Base-by-base conservation (phyloP, 2,113 vertebrate species). In the Odontophorus gujanensis region DNA sequence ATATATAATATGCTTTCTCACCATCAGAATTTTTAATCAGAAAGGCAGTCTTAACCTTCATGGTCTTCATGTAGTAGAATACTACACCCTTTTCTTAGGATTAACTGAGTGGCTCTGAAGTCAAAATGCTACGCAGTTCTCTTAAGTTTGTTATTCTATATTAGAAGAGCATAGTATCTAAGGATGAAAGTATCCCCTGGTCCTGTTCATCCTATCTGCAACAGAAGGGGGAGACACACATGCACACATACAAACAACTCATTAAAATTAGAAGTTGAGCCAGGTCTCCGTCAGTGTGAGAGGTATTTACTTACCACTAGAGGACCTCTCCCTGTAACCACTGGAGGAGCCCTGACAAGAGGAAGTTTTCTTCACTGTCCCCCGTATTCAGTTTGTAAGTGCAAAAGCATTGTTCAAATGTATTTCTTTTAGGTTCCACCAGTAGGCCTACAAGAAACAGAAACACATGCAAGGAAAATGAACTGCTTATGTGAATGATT, bases 391-490 rank as follows among this genome's bases (percentile, higher is more conserved):
- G 9, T 59, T 58, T 18, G 24, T 26, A 42, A 6, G 59, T 50
- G 50, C 25, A 68, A 38, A 71, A 81, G 50, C 38, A 20, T 24
- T 50, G 28, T 3, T 68, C 40, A 86, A 78, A 6, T 47, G 1
- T 93, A 25, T 74, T 93, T 89, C 36, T 80, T 96, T 59, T 90
- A 98, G 97, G 93, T 98, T 85, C 98, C 97, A 30, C 98, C 98
- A 12, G 97, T 82, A 48, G 97, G 98, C 42, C 86, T 98, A 81
- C 84, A 98, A 91, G 98, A 98, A 89, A 98, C 97, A 6, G 98
- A 98, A 94, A 90, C 97, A 69, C 98, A 97, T 2, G 98, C 98
- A 94, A 5, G 96, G 88, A 98, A 98, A 98, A 98, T 98, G 98
- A 14, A 11, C 95, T 6, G 96, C 97, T 13, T 95, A 94, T 36